Percentiles rank a stretch among this genome's conserved stretches.
Evolutionary conservation across 2,113 vertebrate species (phyloP).

Genomic region (Rhinoderma darwinii): DNA sequence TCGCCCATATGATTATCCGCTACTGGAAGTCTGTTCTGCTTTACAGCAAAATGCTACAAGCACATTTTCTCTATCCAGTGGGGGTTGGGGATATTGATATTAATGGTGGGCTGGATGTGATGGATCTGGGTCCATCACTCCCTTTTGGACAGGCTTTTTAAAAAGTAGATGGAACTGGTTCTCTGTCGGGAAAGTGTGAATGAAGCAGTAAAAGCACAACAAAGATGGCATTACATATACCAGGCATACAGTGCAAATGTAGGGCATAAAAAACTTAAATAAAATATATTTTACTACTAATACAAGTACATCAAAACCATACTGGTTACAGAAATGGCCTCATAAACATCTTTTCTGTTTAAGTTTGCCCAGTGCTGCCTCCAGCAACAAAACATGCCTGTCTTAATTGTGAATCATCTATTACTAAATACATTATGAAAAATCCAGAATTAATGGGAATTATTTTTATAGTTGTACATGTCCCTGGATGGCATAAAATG

Average conservation of each 20-base stretch:
- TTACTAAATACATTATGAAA: background rate
- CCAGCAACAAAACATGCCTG: background rate
- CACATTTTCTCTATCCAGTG: no score
- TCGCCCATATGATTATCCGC: no score
- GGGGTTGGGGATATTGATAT: no score
- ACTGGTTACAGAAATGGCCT: background rate
- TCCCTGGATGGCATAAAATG: background rate
- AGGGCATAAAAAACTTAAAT: background rate
- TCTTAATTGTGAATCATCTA: conserved; percentile 21
- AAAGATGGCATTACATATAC: background rate
- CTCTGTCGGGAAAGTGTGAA: background rate
- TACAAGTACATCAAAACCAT: background rate
- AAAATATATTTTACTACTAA: background rate
- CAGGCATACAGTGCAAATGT: background rate
- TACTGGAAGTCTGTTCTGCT: no score
- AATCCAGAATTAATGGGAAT: background rate
- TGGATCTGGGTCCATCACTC: no score
- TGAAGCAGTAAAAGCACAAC: background rate
- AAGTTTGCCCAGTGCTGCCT: background rate
- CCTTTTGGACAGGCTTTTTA: no score
- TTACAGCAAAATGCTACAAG: no score
- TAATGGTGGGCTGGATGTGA: no score
- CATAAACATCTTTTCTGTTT: background rate
- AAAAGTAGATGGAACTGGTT: no score
- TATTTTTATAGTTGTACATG: background rate